Percentiles rank a stretch among this genome's conserved stretches.
phyloP scores from a whole-genome alignment of 2,888 invertebrate genomes.

The Slavum lentiscoides region DNA sequence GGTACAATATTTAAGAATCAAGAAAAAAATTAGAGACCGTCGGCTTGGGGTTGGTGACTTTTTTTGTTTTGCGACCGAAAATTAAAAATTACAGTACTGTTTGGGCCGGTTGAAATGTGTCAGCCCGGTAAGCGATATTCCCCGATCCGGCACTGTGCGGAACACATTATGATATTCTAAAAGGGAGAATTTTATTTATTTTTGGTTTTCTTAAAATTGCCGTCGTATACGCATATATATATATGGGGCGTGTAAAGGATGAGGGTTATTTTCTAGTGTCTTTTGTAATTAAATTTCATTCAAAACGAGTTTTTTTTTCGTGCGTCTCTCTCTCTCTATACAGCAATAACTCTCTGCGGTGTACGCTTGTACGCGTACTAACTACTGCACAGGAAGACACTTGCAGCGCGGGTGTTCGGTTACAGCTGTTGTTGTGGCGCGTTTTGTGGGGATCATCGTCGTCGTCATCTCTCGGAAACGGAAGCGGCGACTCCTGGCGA shows the following conservation, averaged over 20 bases:
- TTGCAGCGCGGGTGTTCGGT: slow-evolving; percentile 37
- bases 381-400: slow-evolving; percentile 37
- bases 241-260: slow-evolving; percentile 1
- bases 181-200: neutral
- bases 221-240: neutral
- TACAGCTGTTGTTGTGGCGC: slow-evolving; percentile 48
- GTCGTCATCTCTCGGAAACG: slow-evolving; percentile 30
- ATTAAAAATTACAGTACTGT: no score
- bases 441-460: slow-evolving; percentile 26
- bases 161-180: no score
- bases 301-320: slow-evolving; percentile 16
- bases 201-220: neutral
- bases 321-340: no score
- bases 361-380: neutral
- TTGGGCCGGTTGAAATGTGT: no score
- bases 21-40: no score
- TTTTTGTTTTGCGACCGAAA: no score
- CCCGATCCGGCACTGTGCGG: no score
- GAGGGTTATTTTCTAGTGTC: slow-evolving; percentile 44
- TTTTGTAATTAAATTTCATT: slow-evolving; percentile 41
- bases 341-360: no score
- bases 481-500: slow-evolving; percentile 39
- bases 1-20: no score
- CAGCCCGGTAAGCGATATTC: no score
- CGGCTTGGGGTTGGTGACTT: no score